Evolutionary conservation across 2,888 invertebrate species (phyloP), one percentile per base, ranked within the genome.

Genomic region (Sarcophaga variegata): DNA sequence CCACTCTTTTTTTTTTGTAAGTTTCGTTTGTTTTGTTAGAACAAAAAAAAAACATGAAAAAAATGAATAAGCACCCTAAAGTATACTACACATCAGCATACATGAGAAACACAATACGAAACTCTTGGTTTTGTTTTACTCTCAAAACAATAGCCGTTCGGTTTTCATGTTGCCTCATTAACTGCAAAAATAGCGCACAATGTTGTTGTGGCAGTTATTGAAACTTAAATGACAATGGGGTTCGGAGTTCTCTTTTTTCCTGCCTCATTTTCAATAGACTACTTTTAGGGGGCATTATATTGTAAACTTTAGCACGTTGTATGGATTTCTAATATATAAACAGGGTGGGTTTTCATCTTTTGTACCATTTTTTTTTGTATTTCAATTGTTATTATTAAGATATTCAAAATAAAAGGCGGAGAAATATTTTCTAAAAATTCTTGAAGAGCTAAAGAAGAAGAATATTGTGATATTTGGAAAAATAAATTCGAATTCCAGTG

Each of bases 51-150:
- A 14, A 76, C 17, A 22, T n/a, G 10, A 77, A 76, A 37, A 37
- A 6, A 12, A 22, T 22, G 22, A 22, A 22, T 22, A 22, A 69
- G 70, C 64, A 81, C 84, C 87, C 82, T 45, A 76, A 81, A 62
- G 79, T 79, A 84, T 84, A 79, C 84, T 54, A 54, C 5, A 37
- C 37, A 37, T 37, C 37, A 80, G 77, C 63, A 75, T 37, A 84
- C 47, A 62, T 81, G 71, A 64, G 17, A 14, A 54, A 54, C 10
- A 54, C 37, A 79, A 67, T 76, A 27, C 17, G 47, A 82, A 82
- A 76, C 37, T 82, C 25, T 66, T 14, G n/a, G 59, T 20, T 49
- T 25, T 69, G 27, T 62, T 67, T 74, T 74, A 4, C 4, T 54
- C 17, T 1, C 54, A 54, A 17, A 54, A 54, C 54, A 54, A 54